Percentiles rank a stretch among this genome's conserved stretches.
phyloP scores from a whole-genome alignment of 2,113 vertebrate genomes.

The Actenoides lindsayi region DNA sequence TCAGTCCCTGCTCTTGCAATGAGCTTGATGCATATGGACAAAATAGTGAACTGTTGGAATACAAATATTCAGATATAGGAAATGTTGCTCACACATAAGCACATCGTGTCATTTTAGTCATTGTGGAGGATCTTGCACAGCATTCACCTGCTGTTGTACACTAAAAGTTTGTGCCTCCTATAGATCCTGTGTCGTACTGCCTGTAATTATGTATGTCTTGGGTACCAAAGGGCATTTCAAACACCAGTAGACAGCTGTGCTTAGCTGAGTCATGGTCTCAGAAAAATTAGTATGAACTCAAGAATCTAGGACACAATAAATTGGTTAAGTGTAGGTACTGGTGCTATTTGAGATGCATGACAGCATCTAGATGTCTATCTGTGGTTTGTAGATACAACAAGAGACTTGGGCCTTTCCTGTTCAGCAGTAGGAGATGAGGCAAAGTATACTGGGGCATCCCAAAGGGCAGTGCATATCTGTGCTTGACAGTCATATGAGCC shows the following conservation, averaged over 20 bases:
- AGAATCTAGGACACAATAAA: not conserved
- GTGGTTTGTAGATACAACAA: not conserved
- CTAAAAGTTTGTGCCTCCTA: not conserved
- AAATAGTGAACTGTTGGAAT: not conserved
- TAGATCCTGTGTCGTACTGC: not conserved
- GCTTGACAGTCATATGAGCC: not conserved
- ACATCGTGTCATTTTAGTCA: not conserved
- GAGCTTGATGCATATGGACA: not conserved
- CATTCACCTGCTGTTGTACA: not conserved
- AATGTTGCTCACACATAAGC: not conserved
- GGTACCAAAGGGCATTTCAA: not conserved
- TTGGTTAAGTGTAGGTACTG: not conserved
- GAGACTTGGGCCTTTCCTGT: not conserved
- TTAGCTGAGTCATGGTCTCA: not conserved
- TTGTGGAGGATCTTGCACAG: not conserved
- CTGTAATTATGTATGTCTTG: not conserved
- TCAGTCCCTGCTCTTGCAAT: not conserved
- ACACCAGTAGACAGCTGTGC: not conserved
- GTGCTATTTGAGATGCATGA: not conserved
- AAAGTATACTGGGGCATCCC: not conserved
- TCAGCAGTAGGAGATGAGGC: not conserved
- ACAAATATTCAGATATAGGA: not conserved
- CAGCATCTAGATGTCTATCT: not conserved
- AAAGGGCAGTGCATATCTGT: not conserved
- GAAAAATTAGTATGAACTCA: not conserved